These are phyloP conservation scores for Eustalomyia histrio DNA, from an alignment of 2,888 invertebrate genomes.

Conservation along the genomic window DNA sequence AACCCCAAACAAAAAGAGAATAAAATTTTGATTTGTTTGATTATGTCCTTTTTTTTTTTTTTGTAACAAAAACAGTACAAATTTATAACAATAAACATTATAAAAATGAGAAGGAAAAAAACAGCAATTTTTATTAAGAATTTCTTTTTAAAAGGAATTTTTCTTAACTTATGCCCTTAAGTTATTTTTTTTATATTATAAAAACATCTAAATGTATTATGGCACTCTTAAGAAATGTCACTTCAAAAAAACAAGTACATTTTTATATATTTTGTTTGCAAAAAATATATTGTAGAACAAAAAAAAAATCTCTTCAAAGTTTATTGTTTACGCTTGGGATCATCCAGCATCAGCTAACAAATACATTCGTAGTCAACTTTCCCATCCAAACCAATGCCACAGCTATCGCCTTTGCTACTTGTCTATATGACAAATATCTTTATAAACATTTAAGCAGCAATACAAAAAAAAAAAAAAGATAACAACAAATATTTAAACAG, in stretches of 20 bases:
- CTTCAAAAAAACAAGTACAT: constrained; percentile 48
- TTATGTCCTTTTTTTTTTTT: constrained; percentile 38
- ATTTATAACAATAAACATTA: constrained; percentile 41
- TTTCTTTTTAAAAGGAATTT: constrained; percentile 43
- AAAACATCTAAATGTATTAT: constrained; percentile 61
- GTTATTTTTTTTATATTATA: constrained; percentile 24
- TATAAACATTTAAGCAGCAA: constrained; percentile 60
- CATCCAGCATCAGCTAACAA: constrained; percentile 69
- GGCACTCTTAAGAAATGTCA: constrained; percentile 63
- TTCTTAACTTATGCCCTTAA: constrained; percentile 55
- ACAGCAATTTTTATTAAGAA: constrained; percentile 39
- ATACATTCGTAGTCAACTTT: not conserved
- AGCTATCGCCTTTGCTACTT: constrained; percentile 23
- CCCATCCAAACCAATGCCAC: not conserved
- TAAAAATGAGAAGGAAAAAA: constrained; percentile 18
- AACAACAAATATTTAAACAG: constrained; percentile 64
- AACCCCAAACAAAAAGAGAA: constrained; percentile 17
- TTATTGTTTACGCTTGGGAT: constrained; percentile 76
- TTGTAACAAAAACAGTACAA: constrained; percentile 43
- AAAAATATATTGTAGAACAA: constrained; percentile 7
- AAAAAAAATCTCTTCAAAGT: constrained; percentile 69
- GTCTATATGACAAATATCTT: constrained; percentile 63
- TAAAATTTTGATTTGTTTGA: constrained; percentile 48
- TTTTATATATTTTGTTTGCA: constrained; percentile 30
- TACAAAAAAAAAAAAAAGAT: constrained; percentile 23